Evolutionary conservation across 1,140 invertebrate species (phyloP).

Genomic region (Eupeodes corollae): DNA sequence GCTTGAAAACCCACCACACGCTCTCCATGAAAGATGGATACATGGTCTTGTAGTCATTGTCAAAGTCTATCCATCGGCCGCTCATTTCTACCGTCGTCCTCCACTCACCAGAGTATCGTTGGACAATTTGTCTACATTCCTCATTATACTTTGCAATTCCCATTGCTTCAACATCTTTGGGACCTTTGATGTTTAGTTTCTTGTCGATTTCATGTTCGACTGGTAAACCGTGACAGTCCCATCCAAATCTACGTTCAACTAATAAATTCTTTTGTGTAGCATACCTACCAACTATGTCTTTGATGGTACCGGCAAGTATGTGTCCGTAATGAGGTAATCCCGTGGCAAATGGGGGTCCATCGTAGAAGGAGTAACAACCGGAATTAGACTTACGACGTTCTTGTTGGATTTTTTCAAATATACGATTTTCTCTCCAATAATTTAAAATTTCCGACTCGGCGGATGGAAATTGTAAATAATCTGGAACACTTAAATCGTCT

Average conservation of each 20-base stretch:
- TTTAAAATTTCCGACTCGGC: too few relatives aligned
- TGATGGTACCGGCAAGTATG: constrained; percentile 58
- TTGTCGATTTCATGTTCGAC: constrained; percentile 96
- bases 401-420: too few relatives aligned
- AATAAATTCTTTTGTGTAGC: constrained; percentile 64
- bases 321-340: constrained; percentile 89
- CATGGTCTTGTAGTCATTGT: constrained; percentile 65
- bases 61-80: constrained; percentile 72
- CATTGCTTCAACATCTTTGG: constrained; percentile 88
- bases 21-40: constrained; percentile 61
- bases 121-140: constrained; percentile 91
- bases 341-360: constrained; percentile 98
- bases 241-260: constrained; percentile 83
- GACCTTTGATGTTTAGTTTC: constrained; percentile 78
- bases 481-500: too few relatives aligned
- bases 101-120: constrained; percentile 87
- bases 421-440: too few relatives aligned
- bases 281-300: constrained; percentile 77
- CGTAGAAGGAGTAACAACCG: constrained; percentile 58
- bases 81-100: constrained; percentile 66
- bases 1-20: constrained; percentile 65
- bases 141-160: constrained; percentile 89
- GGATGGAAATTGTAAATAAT: too few relatives aligned
- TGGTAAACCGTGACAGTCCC: constrained; percentile 96
- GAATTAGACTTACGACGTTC: too few relatives aligned